phyloP scores from a whole-genome alignment of 2,797 vertebrate genomes.

The Gymnopithys bicolor region DNA sequence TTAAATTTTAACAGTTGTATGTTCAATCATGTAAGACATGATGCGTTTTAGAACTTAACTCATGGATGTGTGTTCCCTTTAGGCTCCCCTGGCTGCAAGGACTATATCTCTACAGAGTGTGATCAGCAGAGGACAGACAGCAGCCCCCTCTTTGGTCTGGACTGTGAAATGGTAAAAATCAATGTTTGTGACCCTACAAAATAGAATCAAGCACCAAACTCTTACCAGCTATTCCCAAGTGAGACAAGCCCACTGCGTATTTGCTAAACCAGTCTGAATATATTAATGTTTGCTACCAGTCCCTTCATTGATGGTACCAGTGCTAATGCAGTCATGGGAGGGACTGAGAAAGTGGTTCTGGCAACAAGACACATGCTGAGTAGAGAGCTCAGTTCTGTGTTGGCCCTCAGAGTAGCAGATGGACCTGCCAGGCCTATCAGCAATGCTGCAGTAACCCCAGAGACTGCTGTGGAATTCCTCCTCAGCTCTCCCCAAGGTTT shows the following conservation, averaged over 20 bases:
- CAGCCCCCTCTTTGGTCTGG: constrained; percentile 90
- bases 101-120: constrained; percentile 78
- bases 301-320: not conserved
- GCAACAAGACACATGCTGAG: not conserved
- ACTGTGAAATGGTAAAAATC: constrained; percentile 91
- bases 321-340: not conserved
- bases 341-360: not conserved
- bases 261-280: not conserved
- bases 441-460: not conserved
- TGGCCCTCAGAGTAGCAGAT: not conserved
- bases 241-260: not conserved
- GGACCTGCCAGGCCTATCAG: not conserved
- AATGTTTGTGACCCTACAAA: not conserved
- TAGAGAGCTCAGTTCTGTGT: not conserved
- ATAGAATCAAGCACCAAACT: not conserved
- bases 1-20: not conserved
- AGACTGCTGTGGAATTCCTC: not conserved
- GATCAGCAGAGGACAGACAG: constrained; percentile 78
- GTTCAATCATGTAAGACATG: not conserved
- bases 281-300: not conserved
- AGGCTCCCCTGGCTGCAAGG: constrained; percentile 80
- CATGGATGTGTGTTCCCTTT: not conserved
- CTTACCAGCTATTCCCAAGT: not conserved
- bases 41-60: not conserved
- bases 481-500: not conserved